These are phyloP conservation scores for Dipodomys stephensi DNA, from an alignment of 2,113 vertebrate species.

Conservation along the genomic window DNA sequence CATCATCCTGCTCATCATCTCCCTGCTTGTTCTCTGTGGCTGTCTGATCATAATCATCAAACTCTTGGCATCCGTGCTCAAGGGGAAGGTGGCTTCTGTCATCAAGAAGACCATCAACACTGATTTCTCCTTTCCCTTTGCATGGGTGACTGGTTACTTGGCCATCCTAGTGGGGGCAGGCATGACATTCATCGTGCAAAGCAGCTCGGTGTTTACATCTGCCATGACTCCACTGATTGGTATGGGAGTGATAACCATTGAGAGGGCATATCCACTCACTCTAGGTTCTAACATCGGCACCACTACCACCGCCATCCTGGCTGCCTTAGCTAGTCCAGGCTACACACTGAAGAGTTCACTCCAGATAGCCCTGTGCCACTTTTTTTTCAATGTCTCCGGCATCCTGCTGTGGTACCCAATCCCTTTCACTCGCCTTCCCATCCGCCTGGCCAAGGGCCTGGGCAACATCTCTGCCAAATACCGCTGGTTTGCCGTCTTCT, in stretches of 20 bases:
- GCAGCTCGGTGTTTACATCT: conserved; percentile 98
- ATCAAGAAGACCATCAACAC: conserved; percentile 99
- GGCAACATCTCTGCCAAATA: conserved; percentile 93
- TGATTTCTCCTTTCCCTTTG: conserved; percentile 96
- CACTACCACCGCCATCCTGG: conserved; percentile 97
- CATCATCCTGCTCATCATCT: conserved; percentile 92
- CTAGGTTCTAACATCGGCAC: conserved; percentile 98
- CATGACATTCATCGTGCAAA: conserved; percentile 98
- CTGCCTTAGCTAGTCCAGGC: conserved; percentile 95
- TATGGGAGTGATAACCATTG: conserved; percentile 97
- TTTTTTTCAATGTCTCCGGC: conserved; percentile 98
- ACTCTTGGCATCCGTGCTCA: conserved; percentile 96
- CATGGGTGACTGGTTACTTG: conserved; percentile 96
- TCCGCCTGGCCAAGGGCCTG: conserved; percentile 91
- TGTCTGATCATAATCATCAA: conserved; percentile 97
- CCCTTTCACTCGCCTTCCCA: conserved; percentile 93
- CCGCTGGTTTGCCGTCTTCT: conserved; percentile 96
- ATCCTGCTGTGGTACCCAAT: conserved; percentile 96
- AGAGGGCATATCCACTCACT: conserved; percentile 96
- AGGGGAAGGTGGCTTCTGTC: conserved; percentile 94
- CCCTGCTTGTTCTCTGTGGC: conserved; percentile 92
- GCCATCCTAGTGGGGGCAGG: conserved; percentile 96
- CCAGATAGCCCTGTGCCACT: conserved; percentile 97
- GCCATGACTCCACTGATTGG: conserved; percentile 97
- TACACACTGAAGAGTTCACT: conserved; percentile 91